Base-by-base conservation (phyloP, 2,888 invertebrate genomes). In the Zaprionus bogoriensis region DNA sequence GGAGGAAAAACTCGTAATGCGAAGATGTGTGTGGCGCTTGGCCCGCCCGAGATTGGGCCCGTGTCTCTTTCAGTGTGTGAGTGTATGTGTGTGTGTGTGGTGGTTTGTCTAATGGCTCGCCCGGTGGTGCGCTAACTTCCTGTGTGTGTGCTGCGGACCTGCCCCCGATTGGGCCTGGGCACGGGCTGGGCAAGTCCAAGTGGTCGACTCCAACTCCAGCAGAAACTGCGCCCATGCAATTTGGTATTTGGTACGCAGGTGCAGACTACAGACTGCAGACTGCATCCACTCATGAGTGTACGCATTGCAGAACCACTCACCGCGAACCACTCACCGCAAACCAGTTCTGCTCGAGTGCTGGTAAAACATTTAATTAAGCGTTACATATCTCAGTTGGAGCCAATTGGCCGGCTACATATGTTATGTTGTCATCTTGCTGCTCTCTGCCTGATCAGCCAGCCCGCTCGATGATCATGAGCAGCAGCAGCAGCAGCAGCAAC, bases 351-450 rank as follows among this genome's bases (percentile, higher is more conserved):
- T 62, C 57, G 65, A 72, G 41, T 59, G 67, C 61, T 55, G 65
- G 58, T 54, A 63, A 74, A 67, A 73, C 70, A 70, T 81, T 84
- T 74, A 84, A 81, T 81, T 87, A 81, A 64, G 67, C 57, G 52
- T 41, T 66, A 62, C 70, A 55, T 62, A 66, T 59, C 59, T 55
- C 66, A 60, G 66, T 66, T 64, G 14, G 41, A 47, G 57, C 53
- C 54, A 55, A 54, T 62, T 73, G 55, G 66, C 50, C 36, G 38
- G 27, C 27, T 14, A 36, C 17, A 17, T 36, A 36, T 36, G 32
- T 36, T 36, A 36, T 14, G 14, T 46, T 54, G 32, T n/a, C n/a
- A n/a, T n/a, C n/a, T n/a, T n/a, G 32, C 14, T 53, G 46, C 52
- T 25, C 14, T 42, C 32, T 64, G 67, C 52, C 39, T 55, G 77